phyloP scores from a whole-genome alignment of 2,113 vertebrate genomes.

The Lethenteron reissneri region DNA sequence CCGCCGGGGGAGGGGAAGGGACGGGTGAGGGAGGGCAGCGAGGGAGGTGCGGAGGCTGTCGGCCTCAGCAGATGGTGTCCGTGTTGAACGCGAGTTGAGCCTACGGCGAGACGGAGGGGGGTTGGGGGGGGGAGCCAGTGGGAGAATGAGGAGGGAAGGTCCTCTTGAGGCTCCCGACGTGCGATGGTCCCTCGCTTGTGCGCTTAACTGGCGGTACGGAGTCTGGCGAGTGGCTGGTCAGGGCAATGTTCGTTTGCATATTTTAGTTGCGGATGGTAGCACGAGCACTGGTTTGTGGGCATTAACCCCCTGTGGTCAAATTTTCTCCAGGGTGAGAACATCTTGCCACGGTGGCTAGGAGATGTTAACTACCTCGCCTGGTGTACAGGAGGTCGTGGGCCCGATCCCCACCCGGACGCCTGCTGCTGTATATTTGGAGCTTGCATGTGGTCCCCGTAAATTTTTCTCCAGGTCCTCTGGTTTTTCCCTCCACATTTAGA shows the following conservation, averaged over 20 bases:
- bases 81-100: conserved; percentile 88
- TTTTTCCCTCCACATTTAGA: no score
- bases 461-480: no score
- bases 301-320: no score
- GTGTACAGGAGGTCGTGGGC: no score
- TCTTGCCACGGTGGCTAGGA: no score
- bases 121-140: neutral
- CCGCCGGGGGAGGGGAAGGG: neutral
- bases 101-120: conserved; percentile 18
- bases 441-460: no score
- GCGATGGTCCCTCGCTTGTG: neutral
- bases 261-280: neutral
- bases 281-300: no score
- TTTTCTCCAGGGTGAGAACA: no score
- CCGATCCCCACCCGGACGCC: no score
- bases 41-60: neutral
- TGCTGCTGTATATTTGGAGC: no score
- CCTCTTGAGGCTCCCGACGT: neutral
- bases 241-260: neutral
- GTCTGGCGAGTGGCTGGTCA: neutral
- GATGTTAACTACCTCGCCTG: no score
- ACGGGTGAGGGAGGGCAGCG: neutral
- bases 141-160: neutral
- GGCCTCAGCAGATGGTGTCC: conserved; percentile 54
- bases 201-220: no score